Base-by-base conservation (phyloP, 2,888 invertebrate species). In the Acleris holmiana region DNA sequence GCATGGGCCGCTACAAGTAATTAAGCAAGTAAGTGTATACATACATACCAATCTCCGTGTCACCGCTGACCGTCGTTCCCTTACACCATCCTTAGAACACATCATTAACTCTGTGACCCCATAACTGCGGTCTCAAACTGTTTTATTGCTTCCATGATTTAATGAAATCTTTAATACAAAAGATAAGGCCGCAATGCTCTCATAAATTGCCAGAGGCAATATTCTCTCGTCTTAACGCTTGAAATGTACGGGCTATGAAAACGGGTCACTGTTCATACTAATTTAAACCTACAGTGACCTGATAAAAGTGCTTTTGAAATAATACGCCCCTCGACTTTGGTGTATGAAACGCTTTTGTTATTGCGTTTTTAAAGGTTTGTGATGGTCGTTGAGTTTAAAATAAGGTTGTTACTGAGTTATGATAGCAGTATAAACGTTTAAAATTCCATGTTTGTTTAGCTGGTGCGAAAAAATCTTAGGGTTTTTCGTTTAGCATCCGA, bases 81-180 rank as follows among this genome's bases (percentile, higher is more conserved):
- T 61, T 61, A 60, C 65, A 21, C 65, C 55, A 44, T 25, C 29
- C 50, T 49, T 55, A 65, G 83, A 84, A 83, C 83, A 84, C 82
- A 85, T 89, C 90, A 88, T 90, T 90, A 91, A 85, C 75, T 82
- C 79, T 86, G 88, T 85, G 88, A 88, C 86, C 85, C 85, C 83
- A 82, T 87, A 84, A 89, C 83, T 83, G 84, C 84, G 88, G 85
- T 88, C 89, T 91, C 91, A 91, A 89, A 90, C 91, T 89, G 91
- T 91, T 92, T 92, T 91, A 91, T 90, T 91, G 85, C 89, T 76
- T 73, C 73, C 82, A 89, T 90, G 91, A 92, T 91, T 90, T 92
- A 92, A 92, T 92, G 91, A 92, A 91, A 91, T 91, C 88, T 89
- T 88, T 91, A 88, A 89, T 89, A 89, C 88, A 79, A 82, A 72